These are phyloP conservation scores for Himalopsyche tibetana DNA, from an alignment of 2,888 invertebrate species.

Conservation along the genomic window DNA sequence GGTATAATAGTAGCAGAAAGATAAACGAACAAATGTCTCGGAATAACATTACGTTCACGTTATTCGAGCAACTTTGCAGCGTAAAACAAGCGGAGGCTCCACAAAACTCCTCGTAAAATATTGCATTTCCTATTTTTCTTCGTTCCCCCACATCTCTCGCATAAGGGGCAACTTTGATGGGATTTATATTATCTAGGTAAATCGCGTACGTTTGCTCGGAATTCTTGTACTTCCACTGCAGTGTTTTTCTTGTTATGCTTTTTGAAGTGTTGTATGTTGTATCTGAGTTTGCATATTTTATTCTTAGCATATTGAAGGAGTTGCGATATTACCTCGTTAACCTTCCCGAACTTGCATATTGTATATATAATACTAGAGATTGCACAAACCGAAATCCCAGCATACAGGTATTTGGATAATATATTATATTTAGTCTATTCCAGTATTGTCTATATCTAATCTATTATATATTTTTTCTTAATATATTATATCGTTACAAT, in stretches of 20 bases:
- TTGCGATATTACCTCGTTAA: too few species aligned
- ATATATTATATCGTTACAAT: too few species aligned
- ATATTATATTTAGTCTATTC: too few species aligned
- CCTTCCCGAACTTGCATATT: too few species aligned
- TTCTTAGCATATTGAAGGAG: not conserved
- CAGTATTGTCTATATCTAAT: too few species aligned
- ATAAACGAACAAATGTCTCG: not conserved
- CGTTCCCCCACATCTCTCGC: constrained; percentile 51
- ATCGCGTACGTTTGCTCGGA: constrained; percentile 38
- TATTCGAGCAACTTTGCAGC: not conserved
- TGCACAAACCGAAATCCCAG: too few species aligned
- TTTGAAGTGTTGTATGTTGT: not conserved
- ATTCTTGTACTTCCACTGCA: constrained; percentile 26
- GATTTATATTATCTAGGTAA: constrained; percentile 60
- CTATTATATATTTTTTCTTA: too few species aligned
- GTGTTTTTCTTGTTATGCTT: constrained; percentile 15
- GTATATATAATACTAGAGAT: too few species aligned
- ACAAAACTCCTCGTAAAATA: constrained; percentile 54
- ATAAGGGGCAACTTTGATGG: constrained; percentile 57
- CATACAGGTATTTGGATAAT: too few species aligned
- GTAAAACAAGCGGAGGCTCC: constrained; percentile 46
- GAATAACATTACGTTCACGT: not conserved
- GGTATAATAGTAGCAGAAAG: not conserved
- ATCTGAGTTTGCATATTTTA: not conserved
- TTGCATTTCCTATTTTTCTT: constrained; percentile 60